A percentile compares a stretch with the other conserved stretches of the same genome.
Evolutionary conservation across 2,113 vertebrate species (phyloP).

Genomic region (Syrrhaptes paradoxus): DNA sequence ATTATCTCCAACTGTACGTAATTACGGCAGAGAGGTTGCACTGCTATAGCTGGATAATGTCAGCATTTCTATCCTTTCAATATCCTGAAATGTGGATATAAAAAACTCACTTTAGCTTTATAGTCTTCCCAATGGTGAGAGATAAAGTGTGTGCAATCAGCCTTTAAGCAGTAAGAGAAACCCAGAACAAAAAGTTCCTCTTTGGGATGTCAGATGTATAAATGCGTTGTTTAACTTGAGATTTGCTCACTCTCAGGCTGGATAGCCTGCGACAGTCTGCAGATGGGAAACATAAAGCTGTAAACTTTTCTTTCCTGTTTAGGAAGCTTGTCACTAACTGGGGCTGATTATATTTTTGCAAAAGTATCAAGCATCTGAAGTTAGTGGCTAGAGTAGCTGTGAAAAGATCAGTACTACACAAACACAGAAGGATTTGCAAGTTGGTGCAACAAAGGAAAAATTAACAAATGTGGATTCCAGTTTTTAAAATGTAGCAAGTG

Average conservation of each 20-base stretch:
- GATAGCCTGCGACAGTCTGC: not conserved
- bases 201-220: not conserved
- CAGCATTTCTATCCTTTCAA: constrained; percentile 19
- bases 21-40: constrained; percentile 16
- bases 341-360: not conserved
- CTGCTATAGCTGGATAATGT: not conserved
- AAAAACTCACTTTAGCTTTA: constrained; percentile 38
- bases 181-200: not conserved
- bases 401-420: not conserved
- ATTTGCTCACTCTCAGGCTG: not conserved
- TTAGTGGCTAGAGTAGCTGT: not conserved
- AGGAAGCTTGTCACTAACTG: not conserved
- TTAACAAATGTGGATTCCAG: not conserved
- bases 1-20: constrained; percentile 28
- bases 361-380: not conserved
- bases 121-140: not conserved
- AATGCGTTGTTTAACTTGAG: not conserved
- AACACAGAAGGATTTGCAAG: not conserved
- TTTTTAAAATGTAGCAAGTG: not conserved
- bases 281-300: not conserved
- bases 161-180: not conserved
- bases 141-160: not conserved
- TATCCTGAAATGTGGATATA: constrained; percentile 12
- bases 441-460: not conserved
- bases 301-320: not conserved